Percentiles rank a stretch among this genome's conserved stretches.
These are phyloP conservation scores for Pharmacophagus antenor DNA, from an alignment of 2,888 invertebrate genomes.

Conservation along the genomic window DNA sequence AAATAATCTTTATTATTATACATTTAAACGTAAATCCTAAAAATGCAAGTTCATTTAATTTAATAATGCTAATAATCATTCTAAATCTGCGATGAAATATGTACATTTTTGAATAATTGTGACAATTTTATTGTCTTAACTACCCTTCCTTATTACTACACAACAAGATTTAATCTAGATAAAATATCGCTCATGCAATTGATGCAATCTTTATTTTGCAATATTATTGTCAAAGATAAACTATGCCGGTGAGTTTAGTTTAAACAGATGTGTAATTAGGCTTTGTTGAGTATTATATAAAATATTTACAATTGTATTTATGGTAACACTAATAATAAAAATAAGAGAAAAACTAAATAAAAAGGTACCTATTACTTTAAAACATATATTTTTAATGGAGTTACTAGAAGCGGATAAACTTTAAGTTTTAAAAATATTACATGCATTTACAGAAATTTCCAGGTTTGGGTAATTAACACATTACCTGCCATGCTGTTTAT, in stretches of 20 bases:
- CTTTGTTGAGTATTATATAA: not conserved
- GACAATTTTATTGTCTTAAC: constrained; percentile 66
- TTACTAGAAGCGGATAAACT: too few species aligned
- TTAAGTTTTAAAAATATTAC: too few species aligned
- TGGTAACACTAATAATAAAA: too few species aligned
- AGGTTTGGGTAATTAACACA: too few species aligned
- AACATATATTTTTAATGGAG: too few species aligned
- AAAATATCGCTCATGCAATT: constrained; percentile 46
- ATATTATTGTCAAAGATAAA: constrained; percentile 53
- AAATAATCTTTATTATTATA: too few species aligned
- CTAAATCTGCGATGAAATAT: constrained; percentile 7
- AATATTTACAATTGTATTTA: not conserved
- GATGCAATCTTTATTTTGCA: constrained; percentile 69
- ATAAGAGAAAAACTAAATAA: too few species aligned
- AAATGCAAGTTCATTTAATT: not conserved
- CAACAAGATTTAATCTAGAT: constrained; percentile 67
- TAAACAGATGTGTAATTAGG: constrained; percentile 5
- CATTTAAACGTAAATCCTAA: not conserved
- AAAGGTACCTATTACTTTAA: too few species aligned
- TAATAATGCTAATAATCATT: not conserved
- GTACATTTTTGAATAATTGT: constrained; percentile 46
- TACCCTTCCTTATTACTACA: constrained; percentile 71
- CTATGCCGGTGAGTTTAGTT: constrained; percentile 13
- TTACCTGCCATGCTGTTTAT: too few species aligned
- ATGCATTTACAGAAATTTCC: too few species aligned